Conservation (phyloP, 92 coral and sea anemone genomes). For the Siderastrea radians region DNA sequence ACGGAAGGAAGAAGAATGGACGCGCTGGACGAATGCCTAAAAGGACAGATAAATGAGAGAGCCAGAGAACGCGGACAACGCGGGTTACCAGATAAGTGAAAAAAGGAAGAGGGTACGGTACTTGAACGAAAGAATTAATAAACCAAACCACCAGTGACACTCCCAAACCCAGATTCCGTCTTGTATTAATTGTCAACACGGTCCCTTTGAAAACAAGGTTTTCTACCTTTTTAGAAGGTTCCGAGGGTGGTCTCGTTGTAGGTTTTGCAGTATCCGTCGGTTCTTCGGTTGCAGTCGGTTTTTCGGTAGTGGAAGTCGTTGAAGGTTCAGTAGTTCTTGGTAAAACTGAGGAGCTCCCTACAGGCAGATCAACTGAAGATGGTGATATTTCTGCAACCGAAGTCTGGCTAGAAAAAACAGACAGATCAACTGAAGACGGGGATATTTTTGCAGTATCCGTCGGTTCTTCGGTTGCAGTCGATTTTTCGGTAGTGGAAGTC, state of each 20-base stretch:
- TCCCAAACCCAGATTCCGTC: background rate
- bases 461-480: background rate
- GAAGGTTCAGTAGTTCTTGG: background rate
- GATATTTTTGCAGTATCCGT: background rate
- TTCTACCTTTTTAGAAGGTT: slow-evolving; percentile 46
- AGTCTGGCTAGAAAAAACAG: background rate
- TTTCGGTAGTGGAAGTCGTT: background rate
- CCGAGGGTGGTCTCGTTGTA: slow-evolving; percentile 25
- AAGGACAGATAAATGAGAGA: too few relatives aligned
- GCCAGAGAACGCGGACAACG: too few relatives aligned
- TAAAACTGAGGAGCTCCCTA: background rate
- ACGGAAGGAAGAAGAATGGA: too few relatives aligned
- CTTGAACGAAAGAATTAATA: too few relatives aligned
- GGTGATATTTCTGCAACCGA: background rate
- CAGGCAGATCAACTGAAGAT: background rate
- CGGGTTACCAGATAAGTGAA: too few relatives aligned
- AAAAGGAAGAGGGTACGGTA: too few relatives aligned
- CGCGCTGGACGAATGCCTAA: too few relatives aligned
- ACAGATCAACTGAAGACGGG: too few relatives aligned
- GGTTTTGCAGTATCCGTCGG: background rate
- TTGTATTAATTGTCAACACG: too few relatives aligned
- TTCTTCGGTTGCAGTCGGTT: background rate
- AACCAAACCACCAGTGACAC: too few relatives aligned
- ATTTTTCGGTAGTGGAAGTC: background rate
- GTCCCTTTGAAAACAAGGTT: background rate